Conservation (phyloP, 2,888 invertebrate species). For the Dorcus parallelipipedus region DNA sequence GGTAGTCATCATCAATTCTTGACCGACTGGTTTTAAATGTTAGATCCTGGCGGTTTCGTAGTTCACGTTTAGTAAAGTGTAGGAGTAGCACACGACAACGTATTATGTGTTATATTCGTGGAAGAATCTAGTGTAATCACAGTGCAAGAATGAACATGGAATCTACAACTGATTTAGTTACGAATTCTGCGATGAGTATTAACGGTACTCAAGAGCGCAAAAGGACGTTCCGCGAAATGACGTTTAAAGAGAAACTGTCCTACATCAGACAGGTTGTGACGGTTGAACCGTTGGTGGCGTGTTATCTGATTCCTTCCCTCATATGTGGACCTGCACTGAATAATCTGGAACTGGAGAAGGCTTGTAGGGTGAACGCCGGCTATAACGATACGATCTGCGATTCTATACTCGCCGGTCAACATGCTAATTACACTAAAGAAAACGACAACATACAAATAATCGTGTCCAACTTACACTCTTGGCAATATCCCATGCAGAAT, state of each 20-base stretch:
- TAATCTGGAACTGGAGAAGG: slow-evolving; percentile 57
- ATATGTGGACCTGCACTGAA: slow-evolving; percentile 49
- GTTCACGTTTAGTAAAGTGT: too few species aligned
- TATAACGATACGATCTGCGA: slow-evolving; percentile 53
- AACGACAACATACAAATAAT: slow-evolving; percentile 48
- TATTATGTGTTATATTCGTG: background rate
- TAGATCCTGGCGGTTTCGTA: too few species aligned
- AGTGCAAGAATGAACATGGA: slow-evolving; percentile 2
- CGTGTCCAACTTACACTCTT: slow-evolving; percentile 49
- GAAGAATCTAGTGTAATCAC: background rate
- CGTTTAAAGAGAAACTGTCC: slow-evolving; percentile 20
- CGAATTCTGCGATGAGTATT: slow-evolving; percentile 1
- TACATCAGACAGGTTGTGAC: slow-evolving; percentile 39
- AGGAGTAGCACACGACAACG: background rate
- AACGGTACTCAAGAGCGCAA: background rate
- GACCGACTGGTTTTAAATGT: too few species aligned
- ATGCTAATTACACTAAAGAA: slow-evolving; percentile 41
- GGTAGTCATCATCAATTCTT: too few species aligned
- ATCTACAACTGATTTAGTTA: slow-evolving; percentile 11
- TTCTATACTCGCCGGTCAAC: slow-evolving; percentile 40
- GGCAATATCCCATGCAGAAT: slow-evolving; percentile 41
- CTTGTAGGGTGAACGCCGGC: slow-evolving; percentile 54
- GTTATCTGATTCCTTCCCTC: slow-evolving; percentile 38
- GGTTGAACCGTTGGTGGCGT: slow-evolving; percentile 43
- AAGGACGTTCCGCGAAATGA: slow-evolving; percentile 21